Conservation (phyloP, 1,140 invertebrate genomes). For the Tachypleus tridentatus region DNA sequence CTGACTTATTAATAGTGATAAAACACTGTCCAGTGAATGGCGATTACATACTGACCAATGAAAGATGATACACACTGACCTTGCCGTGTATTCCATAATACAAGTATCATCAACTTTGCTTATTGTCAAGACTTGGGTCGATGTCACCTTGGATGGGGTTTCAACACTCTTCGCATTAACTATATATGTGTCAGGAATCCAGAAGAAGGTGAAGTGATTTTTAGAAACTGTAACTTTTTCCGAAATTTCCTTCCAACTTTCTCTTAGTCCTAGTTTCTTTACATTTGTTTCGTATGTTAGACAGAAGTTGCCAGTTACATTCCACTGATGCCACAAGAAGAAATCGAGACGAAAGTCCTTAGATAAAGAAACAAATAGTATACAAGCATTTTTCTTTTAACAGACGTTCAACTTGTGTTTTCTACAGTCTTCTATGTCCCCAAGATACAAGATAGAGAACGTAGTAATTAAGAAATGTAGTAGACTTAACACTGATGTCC, state of each 20-base stretch:
- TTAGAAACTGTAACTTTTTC: slow-evolving; percentile 4
- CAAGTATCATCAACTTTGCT: neutral
- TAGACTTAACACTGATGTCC: too few relatives aligned
- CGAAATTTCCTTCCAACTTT: neutral
- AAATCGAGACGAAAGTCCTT: slow-evolving; percentile 15
- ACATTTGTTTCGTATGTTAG: neutral
- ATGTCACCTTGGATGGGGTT: slow-evolving; percentile 11
- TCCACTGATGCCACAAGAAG: slow-evolving; percentile 12
- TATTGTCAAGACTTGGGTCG: slow-evolving; percentile 4
- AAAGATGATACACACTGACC: neutral
- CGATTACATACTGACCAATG: too few relatives aligned
- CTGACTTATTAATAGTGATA: too few relatives aligned
- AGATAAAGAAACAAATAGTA: neutral
- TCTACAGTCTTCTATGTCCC: too few relatives aligned
- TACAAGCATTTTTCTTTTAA: too few relatives aligned
- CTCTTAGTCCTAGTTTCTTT: neutral
- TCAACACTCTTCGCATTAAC: slow-evolving; percentile 66
- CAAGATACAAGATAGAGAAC: too few relatives aligned
- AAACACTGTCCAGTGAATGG: too few relatives aligned
- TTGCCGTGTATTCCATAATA: slow-evolving; percentile 11
- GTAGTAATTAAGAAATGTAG: too few relatives aligned
- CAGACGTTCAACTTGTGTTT: too few relatives aligned
- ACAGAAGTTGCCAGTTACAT: slow-evolving; percentile 2
- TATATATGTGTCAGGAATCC: slow-evolving; percentile 77
- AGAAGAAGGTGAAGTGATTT: slow-evolving; percentile 37